Evolutionary conservation across 1,140 invertebrate species (phyloP).

Genomic region (Drosophila baimaii): DNA sequence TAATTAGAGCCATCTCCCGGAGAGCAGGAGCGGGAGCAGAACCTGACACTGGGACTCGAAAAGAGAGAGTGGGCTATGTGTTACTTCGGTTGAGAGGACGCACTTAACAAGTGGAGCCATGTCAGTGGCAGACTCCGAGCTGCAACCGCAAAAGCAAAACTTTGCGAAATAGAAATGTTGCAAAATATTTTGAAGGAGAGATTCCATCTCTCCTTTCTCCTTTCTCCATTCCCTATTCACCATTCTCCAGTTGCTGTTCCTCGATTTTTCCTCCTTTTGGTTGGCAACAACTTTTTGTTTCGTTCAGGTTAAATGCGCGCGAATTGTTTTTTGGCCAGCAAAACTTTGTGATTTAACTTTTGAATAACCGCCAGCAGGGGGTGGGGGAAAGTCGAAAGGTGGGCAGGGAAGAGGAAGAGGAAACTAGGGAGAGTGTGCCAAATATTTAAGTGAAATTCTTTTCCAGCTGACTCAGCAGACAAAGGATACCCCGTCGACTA

Average conservation of each 20-base stretch:
- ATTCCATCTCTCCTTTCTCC: neutral
- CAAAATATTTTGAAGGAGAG: constrained; percentile 53
- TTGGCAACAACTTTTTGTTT: constrained; percentile 72
- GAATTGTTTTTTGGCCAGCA: constrained; percentile 75
- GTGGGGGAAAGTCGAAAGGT: neutral
- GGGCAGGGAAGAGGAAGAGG: neutral
- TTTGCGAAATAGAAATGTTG: constrained; percentile 75
- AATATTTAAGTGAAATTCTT: constrained; percentile 71
- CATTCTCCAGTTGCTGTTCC: constrained; percentile 5
- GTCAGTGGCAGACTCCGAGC: constrained; percentile 49
- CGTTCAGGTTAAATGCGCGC: constrained; percentile 80
- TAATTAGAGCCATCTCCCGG: constrained; percentile 49
- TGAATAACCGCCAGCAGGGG: constrained; percentile 61
- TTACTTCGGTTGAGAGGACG: constrained; percentile 26
- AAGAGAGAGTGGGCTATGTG: constrained; percentile 7
- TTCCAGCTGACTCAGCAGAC: constrained; percentile 47
- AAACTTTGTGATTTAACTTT: constrained; percentile 81
- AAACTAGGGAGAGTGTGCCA: constrained; percentile 55
- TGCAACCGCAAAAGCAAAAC: constrained; percentile 31
- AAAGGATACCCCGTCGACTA: constrained; percentile 53
- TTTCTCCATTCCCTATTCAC: constrained; percentile 3
- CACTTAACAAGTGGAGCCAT: constrained; percentile 45
- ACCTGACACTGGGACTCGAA: neutral
- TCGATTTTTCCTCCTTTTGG: constrained; percentile 1
- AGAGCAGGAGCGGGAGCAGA: neutral